phyloP scores from a whole-genome alignment of 1,140 invertebrate species.

The Macrocentrus cingulum region DNA sequence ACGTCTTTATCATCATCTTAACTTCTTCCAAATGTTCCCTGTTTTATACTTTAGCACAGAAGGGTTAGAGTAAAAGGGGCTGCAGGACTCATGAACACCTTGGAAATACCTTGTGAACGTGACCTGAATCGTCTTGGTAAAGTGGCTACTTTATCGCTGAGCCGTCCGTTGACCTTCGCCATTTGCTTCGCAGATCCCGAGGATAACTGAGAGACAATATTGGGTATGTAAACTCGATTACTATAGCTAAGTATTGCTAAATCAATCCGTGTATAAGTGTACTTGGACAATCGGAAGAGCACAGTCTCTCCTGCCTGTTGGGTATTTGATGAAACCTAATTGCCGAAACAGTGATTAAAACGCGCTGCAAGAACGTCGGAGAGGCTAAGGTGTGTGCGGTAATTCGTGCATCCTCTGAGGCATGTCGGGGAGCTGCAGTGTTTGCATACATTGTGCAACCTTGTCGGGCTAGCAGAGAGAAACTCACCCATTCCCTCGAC shows the following conservation, averaged over 20 bases:
- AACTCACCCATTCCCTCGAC: conserved; percentile 22
- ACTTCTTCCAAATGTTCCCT: neutral
- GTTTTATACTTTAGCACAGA: conserved; percentile 23
- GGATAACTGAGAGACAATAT: neutral
- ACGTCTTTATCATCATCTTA: conserved; percentile 1
- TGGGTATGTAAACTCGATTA: conserved; percentile 12
- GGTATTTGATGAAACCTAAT: conserved; percentile 11
- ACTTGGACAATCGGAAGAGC: neutral
- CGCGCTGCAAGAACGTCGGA: conserved; percentile 21
- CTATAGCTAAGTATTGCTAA: no score
- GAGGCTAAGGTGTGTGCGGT: conserved; percentile 29
- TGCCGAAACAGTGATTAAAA: conserved; percentile 2
- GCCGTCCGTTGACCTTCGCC: conserved; percentile 26
- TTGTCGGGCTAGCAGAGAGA: conserved; percentile 41
- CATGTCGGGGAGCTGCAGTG: conserved; percentile 39
- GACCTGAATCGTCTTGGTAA: conserved; percentile 35
- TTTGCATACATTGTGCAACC: conserved; percentile 47
- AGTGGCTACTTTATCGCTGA: conserved; percentile 33
- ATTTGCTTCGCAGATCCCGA: conserved; percentile 10
- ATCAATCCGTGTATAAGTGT: neutral
- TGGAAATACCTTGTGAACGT: conserved; percentile 38
- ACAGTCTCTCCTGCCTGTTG: neutral
- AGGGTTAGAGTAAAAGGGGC: neutral
- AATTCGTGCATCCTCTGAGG: conserved; percentile 44
- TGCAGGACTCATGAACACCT: conserved; percentile 21